These are phyloP conservation scores for Sphyrna mokarran DNA, from an alignment of 2,113 vertebrate genomes.

Conservation along the genomic window DNA sequence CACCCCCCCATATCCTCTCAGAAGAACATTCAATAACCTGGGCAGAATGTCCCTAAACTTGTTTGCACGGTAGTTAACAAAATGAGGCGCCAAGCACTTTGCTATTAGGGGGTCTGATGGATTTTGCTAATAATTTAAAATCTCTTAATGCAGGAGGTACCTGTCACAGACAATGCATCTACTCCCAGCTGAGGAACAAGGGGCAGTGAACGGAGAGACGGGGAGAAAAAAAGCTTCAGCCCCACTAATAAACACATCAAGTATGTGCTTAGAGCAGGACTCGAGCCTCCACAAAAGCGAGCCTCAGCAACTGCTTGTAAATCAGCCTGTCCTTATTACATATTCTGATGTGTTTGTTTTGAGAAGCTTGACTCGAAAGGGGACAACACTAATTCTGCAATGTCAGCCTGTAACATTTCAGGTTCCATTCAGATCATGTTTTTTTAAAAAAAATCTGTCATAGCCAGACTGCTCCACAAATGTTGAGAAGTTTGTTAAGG, in stretches of 20 bases:
- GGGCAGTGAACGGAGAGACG: not conserved
- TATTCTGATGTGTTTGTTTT: constrained; percentile 2
- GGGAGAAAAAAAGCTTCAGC: not conserved
- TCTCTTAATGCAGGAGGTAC: not conserved
- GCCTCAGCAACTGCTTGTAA: not conserved
- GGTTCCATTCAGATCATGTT: not conserved
- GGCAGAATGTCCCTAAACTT: not conserved
- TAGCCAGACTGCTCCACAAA: not conserved
- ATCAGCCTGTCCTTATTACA: not conserved
- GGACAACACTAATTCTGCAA: not conserved
- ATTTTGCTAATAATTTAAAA: not conserved
- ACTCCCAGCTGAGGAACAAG: not conserved
- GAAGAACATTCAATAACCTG: no score
- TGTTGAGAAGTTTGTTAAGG: constrained; percentile 20
- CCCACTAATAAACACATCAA: constrained; percentile 26
- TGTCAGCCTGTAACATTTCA: not conserved
- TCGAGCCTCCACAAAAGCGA: not conserved
- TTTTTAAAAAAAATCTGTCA: not conserved
- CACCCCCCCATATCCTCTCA: not conserved
- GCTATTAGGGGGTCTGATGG: not conserved
- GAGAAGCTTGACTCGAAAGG: not conserved
- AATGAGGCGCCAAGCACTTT: not conserved
- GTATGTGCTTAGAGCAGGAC: not conserved
- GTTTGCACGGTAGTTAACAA: not conserved
- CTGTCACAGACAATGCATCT: not conserved